phyloP scores from a whole-genome alignment of 2,888 invertebrate genomes.

The Spilarctia lutea region DNA sequence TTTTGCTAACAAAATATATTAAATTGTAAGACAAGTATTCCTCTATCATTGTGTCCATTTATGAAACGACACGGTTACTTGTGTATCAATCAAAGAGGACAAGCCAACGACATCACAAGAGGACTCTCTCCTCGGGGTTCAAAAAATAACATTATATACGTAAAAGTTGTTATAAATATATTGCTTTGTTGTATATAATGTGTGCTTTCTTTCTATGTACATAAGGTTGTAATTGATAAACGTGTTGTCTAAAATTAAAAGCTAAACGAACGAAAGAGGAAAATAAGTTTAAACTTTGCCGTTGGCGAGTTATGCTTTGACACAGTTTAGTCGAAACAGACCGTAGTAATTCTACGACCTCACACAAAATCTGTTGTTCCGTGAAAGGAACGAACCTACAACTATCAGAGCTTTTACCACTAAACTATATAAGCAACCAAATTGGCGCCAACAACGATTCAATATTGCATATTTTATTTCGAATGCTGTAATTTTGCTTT shows the following conservation, averaged over 20 bases:
- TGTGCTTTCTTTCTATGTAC: neutral
- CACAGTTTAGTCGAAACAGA: no score
- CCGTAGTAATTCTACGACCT: no score
- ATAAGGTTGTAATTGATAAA: neutral
- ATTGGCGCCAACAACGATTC: neutral
- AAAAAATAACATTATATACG: neutral
- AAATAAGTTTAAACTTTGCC: no score
- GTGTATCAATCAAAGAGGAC: constrained; percentile 4
- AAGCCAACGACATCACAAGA: neutral
- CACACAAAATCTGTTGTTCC: no score
- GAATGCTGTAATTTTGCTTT: neutral
- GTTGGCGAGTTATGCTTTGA: no score
- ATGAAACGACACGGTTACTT: neutral
- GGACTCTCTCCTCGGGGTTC: neutral
- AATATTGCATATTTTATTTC: neutral
- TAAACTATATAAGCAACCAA: neutral
- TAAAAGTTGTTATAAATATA: neutral
- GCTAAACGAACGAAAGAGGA: no score
- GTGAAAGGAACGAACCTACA: no score
- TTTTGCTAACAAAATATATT: neutral
- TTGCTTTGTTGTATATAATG: neutral
- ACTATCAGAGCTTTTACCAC: neutral
- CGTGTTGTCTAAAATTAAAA: no score
- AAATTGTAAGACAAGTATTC: neutral
- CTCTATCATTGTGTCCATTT: neutral